Conservation (phyloP, 2,113 vertebrate genomes). For the Thinocorus orbignyianus region DNA sequence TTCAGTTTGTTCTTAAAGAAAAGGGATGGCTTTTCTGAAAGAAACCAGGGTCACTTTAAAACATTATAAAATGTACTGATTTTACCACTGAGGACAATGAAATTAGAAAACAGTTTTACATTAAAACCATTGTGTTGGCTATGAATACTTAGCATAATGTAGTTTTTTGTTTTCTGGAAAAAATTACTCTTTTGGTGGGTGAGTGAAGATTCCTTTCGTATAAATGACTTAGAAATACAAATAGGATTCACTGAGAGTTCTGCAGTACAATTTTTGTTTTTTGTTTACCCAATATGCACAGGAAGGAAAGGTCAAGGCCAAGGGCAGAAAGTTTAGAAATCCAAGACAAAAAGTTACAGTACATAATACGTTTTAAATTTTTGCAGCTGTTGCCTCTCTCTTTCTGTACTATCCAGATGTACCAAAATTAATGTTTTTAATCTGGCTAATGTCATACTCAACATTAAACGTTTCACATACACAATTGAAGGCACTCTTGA, state of each 20-base stretch:
- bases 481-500: neutral
- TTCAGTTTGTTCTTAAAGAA: neutral
- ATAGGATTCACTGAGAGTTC: neutral
- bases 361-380: neutral
- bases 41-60: neutral
- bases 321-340: constrained; percentile 29
- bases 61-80: neutral
- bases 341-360: neutral
- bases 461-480: neutral
- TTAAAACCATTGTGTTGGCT: neutral
- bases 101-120: neutral
- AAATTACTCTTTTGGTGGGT: neutral
- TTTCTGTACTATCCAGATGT: constrained; percentile 7
- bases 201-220: neutral
- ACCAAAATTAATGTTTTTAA: neutral
- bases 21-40: neutral
- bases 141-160: neutral
- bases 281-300: neutral
- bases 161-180: neutral
- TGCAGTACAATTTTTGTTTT: neutral
- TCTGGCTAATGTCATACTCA: constrained; percentile 15
- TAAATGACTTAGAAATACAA: neutral
- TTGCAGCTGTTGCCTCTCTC: constrained; percentile 1
- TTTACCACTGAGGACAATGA: neutral
- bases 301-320: constrained; percentile 32